phyloP scores from a whole-genome alignment of 37 sponge, comb jelly and placozoan genomes.

The Oopsacas minuta region DNA sequence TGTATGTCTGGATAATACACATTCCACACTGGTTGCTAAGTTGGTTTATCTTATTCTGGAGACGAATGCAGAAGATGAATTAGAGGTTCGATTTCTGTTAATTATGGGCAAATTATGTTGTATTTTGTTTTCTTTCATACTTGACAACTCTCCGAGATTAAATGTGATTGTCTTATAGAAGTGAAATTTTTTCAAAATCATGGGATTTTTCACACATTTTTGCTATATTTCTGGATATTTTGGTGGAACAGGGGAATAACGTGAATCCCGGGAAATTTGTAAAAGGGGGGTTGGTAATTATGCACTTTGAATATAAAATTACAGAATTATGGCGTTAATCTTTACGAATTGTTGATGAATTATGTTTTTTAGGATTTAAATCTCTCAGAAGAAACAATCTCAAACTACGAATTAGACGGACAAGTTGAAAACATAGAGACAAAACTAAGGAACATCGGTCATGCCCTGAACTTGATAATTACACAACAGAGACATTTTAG shows the following conservation, averaged over 20 bases:
- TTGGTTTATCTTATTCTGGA: not conserved
- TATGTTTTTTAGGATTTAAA: not conserved
- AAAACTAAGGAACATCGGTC: slow-evolving; percentile 23
- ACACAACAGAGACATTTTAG: slow-evolving; percentile 48
- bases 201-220: too few species aligned
- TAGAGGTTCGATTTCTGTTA: slow-evolving; percentile 19
- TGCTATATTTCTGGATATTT: too few species aligned
- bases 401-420: not conserved
- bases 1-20: slow-evolving; percentile 64
- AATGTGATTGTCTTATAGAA: too few species aligned
- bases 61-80: slow-evolving; percentile 10
- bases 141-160: too few species aligned
- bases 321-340: too few species aligned
- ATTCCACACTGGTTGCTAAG: slow-evolving; percentile 34
- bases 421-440: slow-evolving; percentile 16
- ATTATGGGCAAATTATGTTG: too few species aligned
- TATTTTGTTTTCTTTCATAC: too few species aligned
- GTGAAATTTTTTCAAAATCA: too few species aligned
- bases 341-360: not conserved
- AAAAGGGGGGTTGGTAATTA: too few species aligned
- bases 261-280: too few species aligned
- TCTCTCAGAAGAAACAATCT: not conserved
- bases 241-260: too few species aligned
- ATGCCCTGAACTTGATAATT: slow-evolving; percentile 34
- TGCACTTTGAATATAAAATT: too few species aligned